phyloP scores from a whole-genome alignment of 2,888 invertebrate species.

The Eupithecia exiguata region DNA sequence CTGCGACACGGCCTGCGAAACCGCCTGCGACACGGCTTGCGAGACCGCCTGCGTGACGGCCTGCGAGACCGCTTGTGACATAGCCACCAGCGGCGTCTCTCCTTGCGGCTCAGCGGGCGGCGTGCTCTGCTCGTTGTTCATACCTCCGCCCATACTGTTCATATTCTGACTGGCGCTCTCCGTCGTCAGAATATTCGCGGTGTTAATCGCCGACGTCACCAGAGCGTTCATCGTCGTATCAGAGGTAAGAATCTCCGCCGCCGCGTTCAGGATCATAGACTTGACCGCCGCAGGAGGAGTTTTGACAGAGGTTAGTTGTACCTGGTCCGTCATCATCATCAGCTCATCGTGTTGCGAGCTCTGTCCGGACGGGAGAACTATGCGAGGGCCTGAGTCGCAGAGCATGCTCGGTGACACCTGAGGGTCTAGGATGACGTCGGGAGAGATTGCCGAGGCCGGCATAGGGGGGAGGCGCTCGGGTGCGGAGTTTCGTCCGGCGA shows the following conservation, averaged over 20 bases:
- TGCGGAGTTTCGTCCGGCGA: slow-evolving; percentile 64
- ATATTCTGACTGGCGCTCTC: slow-evolving; percentile 55
- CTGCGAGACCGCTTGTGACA: slow-evolving; percentile 81
- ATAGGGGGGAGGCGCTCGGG: slow-evolving; percentile 60
- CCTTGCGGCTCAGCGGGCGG: slow-evolving; percentile 69
- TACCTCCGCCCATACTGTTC: slow-evolving; percentile 22
- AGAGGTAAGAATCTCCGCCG: slow-evolving; percentile 87
- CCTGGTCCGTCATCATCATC: slow-evolving; percentile 72
- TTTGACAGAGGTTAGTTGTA: slow-evolving; percentile 72
- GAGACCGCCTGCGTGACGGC: slow-evolving; percentile 78
- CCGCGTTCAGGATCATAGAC: slow-evolving; percentile 90
- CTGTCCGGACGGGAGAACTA: slow-evolving; percentile 52
- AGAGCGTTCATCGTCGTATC: slow-evolving; percentile 83
- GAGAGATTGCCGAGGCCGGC: slow-evolving; percentile 70
- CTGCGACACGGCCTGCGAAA: slow-evolving; percentile 77
- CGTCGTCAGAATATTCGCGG: slow-evolving; percentile 74
- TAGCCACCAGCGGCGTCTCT: slow-evolving; percentile 72
- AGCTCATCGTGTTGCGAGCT: slow-evolving; percentile 63
- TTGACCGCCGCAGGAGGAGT: slow-evolving; percentile 87
- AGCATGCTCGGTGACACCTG: slow-evolving; percentile 85
- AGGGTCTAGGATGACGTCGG: slow-evolving; percentile 85
- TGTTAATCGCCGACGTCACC: slow-evolving; percentile 82
- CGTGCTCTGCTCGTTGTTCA: slow-evolving; percentile 52
- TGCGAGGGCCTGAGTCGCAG: slow-evolving; percentile 58
- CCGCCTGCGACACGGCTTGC: slow-evolving; percentile 79